Evolutionary conservation across 2,888 invertebrate species (phyloP).

Genomic region (Sphaerolaimus hirsutus): DNA sequence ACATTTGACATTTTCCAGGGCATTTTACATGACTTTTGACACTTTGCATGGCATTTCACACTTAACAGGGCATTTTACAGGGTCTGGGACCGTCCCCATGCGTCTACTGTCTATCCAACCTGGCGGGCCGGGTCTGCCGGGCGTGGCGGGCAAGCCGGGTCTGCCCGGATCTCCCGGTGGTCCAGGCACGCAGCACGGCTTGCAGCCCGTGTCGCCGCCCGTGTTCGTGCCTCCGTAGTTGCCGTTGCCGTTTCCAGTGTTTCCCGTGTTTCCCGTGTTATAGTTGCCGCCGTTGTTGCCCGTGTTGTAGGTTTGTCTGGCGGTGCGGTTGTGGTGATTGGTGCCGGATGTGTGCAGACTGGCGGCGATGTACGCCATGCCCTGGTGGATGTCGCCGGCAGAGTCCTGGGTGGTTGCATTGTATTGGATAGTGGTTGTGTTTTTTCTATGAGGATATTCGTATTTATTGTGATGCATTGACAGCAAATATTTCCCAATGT

Average conservation of each 20-base stretch:
- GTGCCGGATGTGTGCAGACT: background rate
- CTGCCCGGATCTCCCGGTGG: background rate
- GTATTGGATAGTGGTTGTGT: no score
- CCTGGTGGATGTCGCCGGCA: background rate
- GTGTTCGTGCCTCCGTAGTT: background rate
- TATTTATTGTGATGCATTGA: no score
- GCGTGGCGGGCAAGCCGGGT: background rate
- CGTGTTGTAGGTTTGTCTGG: background rate
- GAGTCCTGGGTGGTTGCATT: no score
- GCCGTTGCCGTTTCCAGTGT: background rate
- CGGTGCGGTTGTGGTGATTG: background rate
- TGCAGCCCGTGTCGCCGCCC: background rate
- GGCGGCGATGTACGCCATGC: background rate
- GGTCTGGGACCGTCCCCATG: no score
- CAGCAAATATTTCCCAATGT: no score
- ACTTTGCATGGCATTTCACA: no score
- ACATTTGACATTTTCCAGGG: no score
- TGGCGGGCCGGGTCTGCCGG: slow-evolving; percentile 1
- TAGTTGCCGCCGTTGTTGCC: background rate
- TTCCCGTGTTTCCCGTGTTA: no score
- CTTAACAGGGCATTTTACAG: no score
- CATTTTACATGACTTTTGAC: no score
- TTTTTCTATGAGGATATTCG: no score
- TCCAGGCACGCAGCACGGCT: background rate
- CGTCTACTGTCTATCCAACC: no score